Evolutionary conservation across 2,888 invertebrate genomes (phyloP).

Genomic region (Tinea semifulvella): DNA sequence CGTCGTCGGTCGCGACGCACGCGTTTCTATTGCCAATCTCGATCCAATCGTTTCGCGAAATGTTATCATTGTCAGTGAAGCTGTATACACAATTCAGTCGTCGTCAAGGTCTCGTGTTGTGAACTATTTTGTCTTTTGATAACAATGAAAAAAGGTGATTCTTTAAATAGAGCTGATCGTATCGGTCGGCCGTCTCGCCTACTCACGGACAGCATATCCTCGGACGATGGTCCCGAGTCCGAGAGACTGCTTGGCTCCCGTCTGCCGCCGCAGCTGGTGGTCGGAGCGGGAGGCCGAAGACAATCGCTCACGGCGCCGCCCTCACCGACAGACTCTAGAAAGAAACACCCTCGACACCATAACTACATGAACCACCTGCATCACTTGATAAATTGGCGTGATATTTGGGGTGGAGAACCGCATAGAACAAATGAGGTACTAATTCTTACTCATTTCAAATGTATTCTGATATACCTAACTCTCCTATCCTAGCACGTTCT

Average conservation of each 20-base stretch:
- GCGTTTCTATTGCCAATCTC: slow-evolving; percentile 22
- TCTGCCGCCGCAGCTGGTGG: slow-evolving; percentile 37
- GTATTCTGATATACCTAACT: background rate
- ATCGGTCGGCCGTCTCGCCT: slow-evolving; percentile 27
- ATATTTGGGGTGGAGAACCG: slow-evolving; percentile 58
- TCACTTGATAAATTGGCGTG: slow-evolving; percentile 58
- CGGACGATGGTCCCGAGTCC: slow-evolving; percentile 55
- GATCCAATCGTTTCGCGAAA: slow-evolving; percentile 31
- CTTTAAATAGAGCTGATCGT: background rate
- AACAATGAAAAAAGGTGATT: slow-evolving; percentile 16
- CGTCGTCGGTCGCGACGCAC: slow-evolving; percentile 38
- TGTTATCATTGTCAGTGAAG: slow-evolving; percentile 32
- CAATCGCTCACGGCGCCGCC: slow-evolving; percentile 58
- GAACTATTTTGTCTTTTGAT: slow-evolving; percentile 33
- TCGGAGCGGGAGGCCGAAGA: slow-evolving; percentile 36
- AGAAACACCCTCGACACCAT: slow-evolving; percentile 46
- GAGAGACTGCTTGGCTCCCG: slow-evolving; percentile 44
- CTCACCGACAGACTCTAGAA: slow-evolving; percentile 56
- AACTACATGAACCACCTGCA: slow-evolving; percentile 57
- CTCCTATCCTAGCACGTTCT: no score
- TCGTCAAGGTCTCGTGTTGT: slow-evolving; percentile 23
- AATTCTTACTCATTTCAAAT: slow-evolving; percentile 16
- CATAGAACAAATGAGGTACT: slow-evolving; percentile 54
- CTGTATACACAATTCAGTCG: slow-evolving; percentile 22
- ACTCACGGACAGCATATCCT: slow-evolving; percentile 53